phyloP scores from a whole-genome alignment of 2,888 invertebrate species.

The Dryococelus australis region DNA sequence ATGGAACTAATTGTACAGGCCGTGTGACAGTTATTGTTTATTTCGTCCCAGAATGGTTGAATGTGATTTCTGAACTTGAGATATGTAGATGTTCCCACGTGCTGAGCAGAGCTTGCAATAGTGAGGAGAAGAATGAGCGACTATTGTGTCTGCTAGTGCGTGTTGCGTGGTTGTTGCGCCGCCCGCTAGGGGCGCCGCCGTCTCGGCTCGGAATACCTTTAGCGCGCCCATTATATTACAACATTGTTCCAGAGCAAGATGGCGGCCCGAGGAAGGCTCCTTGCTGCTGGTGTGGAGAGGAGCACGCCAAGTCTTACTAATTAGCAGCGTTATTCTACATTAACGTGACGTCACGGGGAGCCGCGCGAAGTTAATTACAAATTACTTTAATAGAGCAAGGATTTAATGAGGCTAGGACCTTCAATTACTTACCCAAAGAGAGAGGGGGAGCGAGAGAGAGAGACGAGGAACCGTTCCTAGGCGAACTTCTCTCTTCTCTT shows the following conservation, averaged over 20 bases:
- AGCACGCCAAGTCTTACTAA: constrained; percentile 40
- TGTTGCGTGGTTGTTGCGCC: not conserved
- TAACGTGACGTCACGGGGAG: constrained; percentile 46
- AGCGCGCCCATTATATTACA: constrained; percentile 37
- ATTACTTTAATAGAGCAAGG: constrained; percentile 55
- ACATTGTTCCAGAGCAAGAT: constrained; percentile 36
- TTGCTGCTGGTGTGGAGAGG: not conserved
- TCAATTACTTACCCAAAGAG: constrained; percentile 47
- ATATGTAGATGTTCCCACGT: not conserved
- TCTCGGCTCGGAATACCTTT: constrained; percentile 18
- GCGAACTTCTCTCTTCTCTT: constrained; percentile 38
- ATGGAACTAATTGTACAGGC: too few relatives aligned
- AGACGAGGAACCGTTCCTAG: constrained; percentile 38
- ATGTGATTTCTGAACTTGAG: too few relatives aligned
- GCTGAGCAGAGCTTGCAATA: not conserved
- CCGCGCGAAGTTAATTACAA: constrained; percentile 54
- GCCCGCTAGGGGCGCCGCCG: not conserved
- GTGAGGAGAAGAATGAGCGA: too few relatives aligned
- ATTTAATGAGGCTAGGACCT: constrained; percentile 54
- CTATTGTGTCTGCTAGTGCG: not conserved
- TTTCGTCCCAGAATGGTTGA: too few relatives aligned
- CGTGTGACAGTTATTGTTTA: too few relatives aligned
- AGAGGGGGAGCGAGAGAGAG: not conserved
- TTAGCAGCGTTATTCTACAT: constrained; percentile 49
- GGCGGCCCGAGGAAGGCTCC: constrained; percentile 18